Evolutionary conservation across 1,140 invertebrate genomes (phyloP), one percentile per base, ranked within the genome.

Genomic region (Scaptomyza pallida): DNA sequence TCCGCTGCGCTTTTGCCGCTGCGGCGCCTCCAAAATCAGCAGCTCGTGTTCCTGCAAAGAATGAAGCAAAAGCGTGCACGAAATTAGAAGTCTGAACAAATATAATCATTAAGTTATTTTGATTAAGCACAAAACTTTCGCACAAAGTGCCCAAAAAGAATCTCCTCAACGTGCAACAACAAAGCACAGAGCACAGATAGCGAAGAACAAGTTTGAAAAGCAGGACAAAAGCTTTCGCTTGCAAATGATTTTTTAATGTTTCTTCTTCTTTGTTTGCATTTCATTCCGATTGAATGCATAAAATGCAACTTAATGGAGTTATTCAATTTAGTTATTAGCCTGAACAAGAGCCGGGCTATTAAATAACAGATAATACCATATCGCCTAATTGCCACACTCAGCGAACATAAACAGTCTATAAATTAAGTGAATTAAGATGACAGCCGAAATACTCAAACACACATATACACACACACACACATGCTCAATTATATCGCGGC

Each of bases 91-190:
- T 75, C 48, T 56, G 71, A 70, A 70, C 78, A 86, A 88, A 88
- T 88, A 81, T 78, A 81, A 86, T 86, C 82, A 86, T 86, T 86
- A 88, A 88, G 78, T 86, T 88, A 86, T 86, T 86, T 85, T 85
- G 81, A 85, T 85, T 85, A 85, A 85, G 77, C 33, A n/a, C 26
- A 30, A 30, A 81, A 85, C 73, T 81, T 77, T 80, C n/a, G 12
- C 41, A 47, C 48, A n/a, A 75, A 64, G 56, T 59, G 68, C 61
- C 61, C 61, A 71, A 54, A 60, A 60, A 51, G 68, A 85, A 67
- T 76, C 0, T 64, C 37, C 0, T 64, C 37, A 23, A 8, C 1
- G 17, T 4, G 15, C 23, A 21, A 23, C 26, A 30, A 30, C 6
- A 30, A 9, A 30, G 26, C 19, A 4, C n/a, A 26, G 23, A 2